Conservation (phyloP, 2,113 vertebrate genomes). For the Anseranas semipalmata region DNA sequence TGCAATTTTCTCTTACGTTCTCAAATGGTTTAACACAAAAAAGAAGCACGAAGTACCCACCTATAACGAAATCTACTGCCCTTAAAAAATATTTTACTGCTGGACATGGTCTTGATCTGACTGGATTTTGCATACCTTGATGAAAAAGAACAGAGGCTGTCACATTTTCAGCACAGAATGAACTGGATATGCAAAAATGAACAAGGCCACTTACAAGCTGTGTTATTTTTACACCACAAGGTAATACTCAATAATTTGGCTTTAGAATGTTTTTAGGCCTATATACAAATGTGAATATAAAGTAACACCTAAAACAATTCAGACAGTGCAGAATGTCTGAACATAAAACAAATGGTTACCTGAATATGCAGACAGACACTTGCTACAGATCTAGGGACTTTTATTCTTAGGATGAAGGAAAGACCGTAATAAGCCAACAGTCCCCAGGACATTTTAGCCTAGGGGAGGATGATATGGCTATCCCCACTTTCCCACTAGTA, state of each 20-base stretch:
- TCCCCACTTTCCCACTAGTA: not conserved
- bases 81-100: slow-evolving; percentile 99
- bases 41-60: slow-evolving; percentile 70
- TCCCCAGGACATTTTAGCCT: not conserved
- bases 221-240: not conserved
- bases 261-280: not conserved
- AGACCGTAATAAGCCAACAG: not conserved
- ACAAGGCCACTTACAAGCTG: not conserved
- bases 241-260: not conserved
- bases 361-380: not conserved
- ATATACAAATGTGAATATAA: not conserved
- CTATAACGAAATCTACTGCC: slow-evolving; percentile 97
- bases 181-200: not conserved
- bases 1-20: not conserved
- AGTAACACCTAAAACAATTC: not conserved
- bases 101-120: slow-evolving; percentile 97
- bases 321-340: not conserved
- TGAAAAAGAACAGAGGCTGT: slow-evolving; percentile 24
- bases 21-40: not conserved
- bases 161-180: not conserved
- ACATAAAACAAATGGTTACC: not conserved
- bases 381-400: not conserved
- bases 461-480: not conserved
- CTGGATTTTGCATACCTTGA: slow-evolving; percentile 96
- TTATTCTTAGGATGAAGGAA: not conserved